Conservation (phyloP, 1,140 invertebrate genomes). For the Drosophila bocqueti region DNA sequence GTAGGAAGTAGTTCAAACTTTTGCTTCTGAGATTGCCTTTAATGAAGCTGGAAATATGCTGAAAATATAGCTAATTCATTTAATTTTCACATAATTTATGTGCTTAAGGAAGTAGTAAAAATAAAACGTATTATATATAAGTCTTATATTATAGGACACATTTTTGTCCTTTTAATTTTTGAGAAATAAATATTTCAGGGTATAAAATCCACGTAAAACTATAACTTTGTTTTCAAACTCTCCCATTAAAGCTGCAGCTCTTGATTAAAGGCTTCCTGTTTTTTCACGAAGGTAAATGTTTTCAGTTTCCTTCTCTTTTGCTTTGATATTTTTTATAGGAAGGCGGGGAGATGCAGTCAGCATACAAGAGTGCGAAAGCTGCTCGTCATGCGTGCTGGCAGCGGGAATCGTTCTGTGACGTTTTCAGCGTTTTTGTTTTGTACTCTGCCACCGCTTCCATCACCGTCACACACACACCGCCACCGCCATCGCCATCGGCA, state of each 20-base stretch:
- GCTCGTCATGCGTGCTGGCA: conserved; percentile 63
- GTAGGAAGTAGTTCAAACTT: not conserved
- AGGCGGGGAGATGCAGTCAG: conserved; percentile 33
- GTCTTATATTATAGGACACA: no score
- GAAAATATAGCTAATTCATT: no score
- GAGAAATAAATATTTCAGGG: no score
- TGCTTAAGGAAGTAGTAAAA: not conserved
- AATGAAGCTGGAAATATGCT: not conserved
- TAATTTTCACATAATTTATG: no score
- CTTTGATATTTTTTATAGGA: not conserved
- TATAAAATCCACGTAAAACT: not conserved
- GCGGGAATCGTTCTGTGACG: conserved; percentile 53
- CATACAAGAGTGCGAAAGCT: conserved; percentile 48
- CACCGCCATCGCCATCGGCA: not conserved
- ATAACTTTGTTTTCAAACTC: not conserved
- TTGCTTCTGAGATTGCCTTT: not conserved
- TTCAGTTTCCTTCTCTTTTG: not conserved
- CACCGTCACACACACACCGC: conserved; percentile 4
- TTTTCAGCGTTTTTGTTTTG: conserved; percentile 57
- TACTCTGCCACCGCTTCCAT: conserved; percentile 29
- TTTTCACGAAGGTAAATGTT: conserved; percentile 3
- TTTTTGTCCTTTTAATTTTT: no score
- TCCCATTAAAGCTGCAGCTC: not conserved
- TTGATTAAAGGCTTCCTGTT: conserved; percentile 17
- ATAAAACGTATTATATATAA: no score